Percentiles rank a stretch among this genome's conserved stretches.
These are phyloP conservation scores for Blastobasis lacticolella DNA, from an alignment of 2,888 invertebrate genomes.

Conservation along the genomic window DNA sequence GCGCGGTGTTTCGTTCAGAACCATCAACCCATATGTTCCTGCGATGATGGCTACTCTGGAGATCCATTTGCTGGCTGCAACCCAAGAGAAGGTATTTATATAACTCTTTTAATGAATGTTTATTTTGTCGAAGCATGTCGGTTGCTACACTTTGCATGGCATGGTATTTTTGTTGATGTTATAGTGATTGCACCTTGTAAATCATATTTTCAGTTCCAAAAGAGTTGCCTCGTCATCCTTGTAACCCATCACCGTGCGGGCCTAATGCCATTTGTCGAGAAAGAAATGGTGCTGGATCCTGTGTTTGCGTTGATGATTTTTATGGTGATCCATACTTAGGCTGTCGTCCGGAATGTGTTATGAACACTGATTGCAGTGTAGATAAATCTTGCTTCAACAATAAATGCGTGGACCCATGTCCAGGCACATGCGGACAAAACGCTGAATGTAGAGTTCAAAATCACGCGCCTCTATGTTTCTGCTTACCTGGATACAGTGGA, in stretches of 20 bases:
- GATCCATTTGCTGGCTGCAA: slow-evolving; percentile 86
- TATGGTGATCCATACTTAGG: slow-evolving; percentile 85
- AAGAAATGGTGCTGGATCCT: slow-evolving; percentile 83
- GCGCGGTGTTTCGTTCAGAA: slow-evolving; percentile 83
- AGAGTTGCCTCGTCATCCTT: slow-evolving; percentile 80
- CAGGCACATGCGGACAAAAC: slow-evolving; percentile 84
- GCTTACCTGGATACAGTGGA: slow-evolving; percentile 81
- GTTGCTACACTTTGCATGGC: slow-evolving; percentile 7
- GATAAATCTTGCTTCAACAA: slow-evolving; percentile 83
- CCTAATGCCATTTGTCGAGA: slow-evolving; percentile 85
- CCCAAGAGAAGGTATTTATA: slow-evolving; percentile 69
- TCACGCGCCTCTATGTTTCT: slow-evolving; percentile 85
- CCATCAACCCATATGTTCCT: slow-evolving; percentile 84
- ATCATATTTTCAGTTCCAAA: slow-evolving; percentile 59
- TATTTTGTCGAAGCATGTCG: slow-evolving; percentile 7
- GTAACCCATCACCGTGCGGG: slow-evolving; percentile 86
- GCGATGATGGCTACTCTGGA: slow-evolving; percentile 82
- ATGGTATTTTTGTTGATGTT: slow-evolving; percentile 3
- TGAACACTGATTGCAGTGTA: slow-evolving; percentile 83
- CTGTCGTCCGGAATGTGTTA: slow-evolving; percentile 87
- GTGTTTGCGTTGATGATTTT: slow-evolving; percentile 82
- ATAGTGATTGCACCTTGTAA: slow-evolving; percentile 5
- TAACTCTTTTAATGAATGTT: slow-evolving; percentile 2
- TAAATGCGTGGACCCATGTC: slow-evolving; percentile 86
- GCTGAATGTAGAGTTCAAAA: slow-evolving; percentile 84